Conservation (phyloP, 2,113 vertebrate species). For the Physeter macrocephalus region DNA sequence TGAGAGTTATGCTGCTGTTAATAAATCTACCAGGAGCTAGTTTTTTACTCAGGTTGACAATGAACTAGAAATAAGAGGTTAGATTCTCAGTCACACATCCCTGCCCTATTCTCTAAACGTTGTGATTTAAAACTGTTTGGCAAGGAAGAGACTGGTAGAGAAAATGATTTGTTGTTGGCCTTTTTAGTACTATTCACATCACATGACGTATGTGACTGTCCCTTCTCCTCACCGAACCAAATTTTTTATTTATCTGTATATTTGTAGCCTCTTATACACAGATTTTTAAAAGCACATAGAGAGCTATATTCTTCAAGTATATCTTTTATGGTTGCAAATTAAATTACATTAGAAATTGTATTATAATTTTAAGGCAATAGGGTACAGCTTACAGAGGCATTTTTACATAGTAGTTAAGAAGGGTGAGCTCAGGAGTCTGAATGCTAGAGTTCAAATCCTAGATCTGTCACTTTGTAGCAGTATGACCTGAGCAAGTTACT, state of each 20-base stretch:
- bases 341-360: neutral
- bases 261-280: neutral
- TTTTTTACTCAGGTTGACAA: neutral
- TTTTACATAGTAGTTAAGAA: neutral
- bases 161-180: neutral
- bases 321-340: neutral
- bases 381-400: neutral
- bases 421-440: neutral
- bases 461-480: neutral
- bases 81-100: neutral
- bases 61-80: constrained; percentile 35
- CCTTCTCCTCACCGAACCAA: neutral
- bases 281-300: neutral
- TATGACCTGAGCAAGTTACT: neutral
- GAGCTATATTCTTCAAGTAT: neutral
- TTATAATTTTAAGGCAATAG: neutral
- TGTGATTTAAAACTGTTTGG: constrained; percentile 46
- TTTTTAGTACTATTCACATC: constrained; percentile 7
- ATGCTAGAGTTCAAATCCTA: neutral
- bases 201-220: neutral
- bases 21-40: neutral
- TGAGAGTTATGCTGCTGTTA: neutral
- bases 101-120: neutral
- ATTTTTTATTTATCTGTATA: neutral
- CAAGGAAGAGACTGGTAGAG: neutral